Base-by-base conservation (phyloP, 2,113 vertebrate species). In the Petromus typicus region DNA sequence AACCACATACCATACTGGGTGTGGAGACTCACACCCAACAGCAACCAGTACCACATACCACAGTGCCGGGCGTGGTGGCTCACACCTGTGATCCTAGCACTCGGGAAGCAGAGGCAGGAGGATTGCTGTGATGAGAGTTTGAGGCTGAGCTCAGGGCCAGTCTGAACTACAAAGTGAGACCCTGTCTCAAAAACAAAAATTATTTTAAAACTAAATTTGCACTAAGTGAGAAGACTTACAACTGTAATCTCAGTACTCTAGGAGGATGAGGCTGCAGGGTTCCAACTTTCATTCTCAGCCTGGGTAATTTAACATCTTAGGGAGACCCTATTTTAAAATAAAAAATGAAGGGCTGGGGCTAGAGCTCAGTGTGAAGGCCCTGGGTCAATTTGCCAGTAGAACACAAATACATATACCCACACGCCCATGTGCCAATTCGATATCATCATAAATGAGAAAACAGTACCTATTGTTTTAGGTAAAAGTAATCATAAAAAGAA, bases 131-230 rank as follows among this genome's bases (percentile, higher is more conserved):
- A n/a, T n/a, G n/a, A n/a, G n/a, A n/a, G n/a, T n/a, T n/a, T n/a
- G n/a, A n/a, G n/a, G n/a, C n/a, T n/a, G n/a, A n/a, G n/a, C n/a
- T n/a, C n/a, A n/a, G n/a, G n/a, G n/a, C n/a, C n/a, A n/a, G n/a
- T n/a, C n/a, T n/a, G n/a, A n/a, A n/a, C n/a, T n/a, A n/a, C n/a
- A n/a, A n/a, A n/a, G n/a, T n/a, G n/a, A n/a, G n/a, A n/a, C n/a
- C n/a, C n/a, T n/a, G n/a, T n/a, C n/a, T n/a, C n/a, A n/a, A n/a
- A n/a, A n/a, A n/a, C n/a, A n/a, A n/a, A n/a, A n/a, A n/a, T n/a
- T n/a, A 61, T 43, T 89, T 78, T 85, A 82, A 90, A 86, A 81
- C 4, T 57, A 84, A 93, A 79, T 30, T 86, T 82, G 17, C 12
- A 12, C 43, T 76, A 7, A 78, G 27, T 34, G 45, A 51, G 40